Percentiles rank a stretch among this genome's conserved stretches.
Evolutionary conservation across 2,888 invertebrate genomes (phyloP).

Genomic region (Phyllotreta striolata): DNA sequence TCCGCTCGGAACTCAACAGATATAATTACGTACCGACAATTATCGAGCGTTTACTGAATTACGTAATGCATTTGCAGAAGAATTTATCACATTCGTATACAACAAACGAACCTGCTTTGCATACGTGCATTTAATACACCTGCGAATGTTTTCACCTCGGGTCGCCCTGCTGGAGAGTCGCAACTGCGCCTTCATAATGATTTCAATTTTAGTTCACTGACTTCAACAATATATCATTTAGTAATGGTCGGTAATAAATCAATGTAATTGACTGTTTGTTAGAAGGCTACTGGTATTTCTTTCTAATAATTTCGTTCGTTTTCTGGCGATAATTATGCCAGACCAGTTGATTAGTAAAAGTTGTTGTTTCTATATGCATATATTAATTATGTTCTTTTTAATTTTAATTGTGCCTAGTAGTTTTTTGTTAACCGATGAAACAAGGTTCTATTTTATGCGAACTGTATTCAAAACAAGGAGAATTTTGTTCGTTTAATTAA

Average conservation of each 20-base stretch:
- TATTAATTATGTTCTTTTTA: too few species aligned
- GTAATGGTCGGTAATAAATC: slow-evolving; percentile 19
- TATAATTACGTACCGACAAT: slow-evolving; percentile 4
- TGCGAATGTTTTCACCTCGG: slow-evolving; percentile 21
- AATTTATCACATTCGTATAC: slow-evolving; percentile 13
- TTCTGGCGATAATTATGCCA: neutral
- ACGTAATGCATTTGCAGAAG: slow-evolving; percentile 13
- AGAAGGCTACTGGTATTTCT: slow-evolving; percentile 17
- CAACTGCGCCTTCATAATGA: slow-evolving; percentile 18
- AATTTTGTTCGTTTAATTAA: too few species aligned
- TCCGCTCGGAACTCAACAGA: neutral
- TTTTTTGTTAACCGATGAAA: neutral
- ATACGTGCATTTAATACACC: slow-evolving; percentile 18
- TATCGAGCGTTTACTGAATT: slow-evolving; percentile 14
- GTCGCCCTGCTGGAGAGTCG: slow-evolving; percentile 16
- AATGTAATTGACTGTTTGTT: slow-evolving; percentile 11
- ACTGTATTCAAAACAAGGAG: too few species aligned
- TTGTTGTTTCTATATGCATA: too few species aligned
- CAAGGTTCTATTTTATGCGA: too few species aligned
- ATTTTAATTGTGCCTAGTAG: too few species aligned
- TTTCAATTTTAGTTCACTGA: slow-evolving; percentile 20
- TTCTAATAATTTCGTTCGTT: slow-evolving; percentile 4
- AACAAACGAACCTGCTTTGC: slow-evolving; percentile 3
- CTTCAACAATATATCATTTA: slow-evolving; percentile 21
- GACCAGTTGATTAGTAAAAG: too few species aligned